Percentiles rank a stretch among this genome's conserved stretches.
phyloP scores from a whole-genome alignment of 1,140 invertebrate species.

The Penaeus vannamei region DNA sequence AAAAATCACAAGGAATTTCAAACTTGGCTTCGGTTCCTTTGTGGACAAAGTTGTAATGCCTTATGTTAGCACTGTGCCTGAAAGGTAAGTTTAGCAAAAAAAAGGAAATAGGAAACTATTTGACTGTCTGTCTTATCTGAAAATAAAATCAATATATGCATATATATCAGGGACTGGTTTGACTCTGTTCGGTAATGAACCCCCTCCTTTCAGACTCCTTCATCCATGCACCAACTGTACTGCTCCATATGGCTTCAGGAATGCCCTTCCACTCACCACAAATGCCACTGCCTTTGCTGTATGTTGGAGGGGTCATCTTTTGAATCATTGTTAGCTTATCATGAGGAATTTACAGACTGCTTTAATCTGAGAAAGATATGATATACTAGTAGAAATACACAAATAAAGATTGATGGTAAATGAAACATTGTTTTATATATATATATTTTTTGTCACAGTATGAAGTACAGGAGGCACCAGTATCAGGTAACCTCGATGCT shows the following conservation, averaged over 20 bases:
- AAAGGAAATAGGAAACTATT: too few species aligned
- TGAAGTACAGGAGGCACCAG: conserved; percentile 82
- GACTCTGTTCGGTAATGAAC: neutral
- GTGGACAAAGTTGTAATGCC: conserved; percentile 99
- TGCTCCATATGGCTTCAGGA: conserved; percentile 93
- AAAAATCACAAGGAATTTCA: conserved; percentile 80
- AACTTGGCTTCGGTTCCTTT: conserved; percentile 96
- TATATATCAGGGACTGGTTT: neutral
- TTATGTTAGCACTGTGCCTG: conserved; percentile 79
- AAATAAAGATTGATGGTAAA: neutral
- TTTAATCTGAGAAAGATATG: too few species aligned
- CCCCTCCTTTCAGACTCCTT: conserved; percentile 47
- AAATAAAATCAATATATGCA: too few species aligned
- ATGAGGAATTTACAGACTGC: too few species aligned
- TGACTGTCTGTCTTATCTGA: too few species aligned
- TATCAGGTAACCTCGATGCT: conserved; percentile 97
- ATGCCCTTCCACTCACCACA: conserved; percentile 90
- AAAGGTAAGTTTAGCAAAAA: conserved; percentile 71
- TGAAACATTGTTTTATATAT: too few species aligned
- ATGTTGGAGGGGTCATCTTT: conserved; percentile 36
- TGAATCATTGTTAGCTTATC: too few species aligned
- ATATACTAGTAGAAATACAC: neutral
- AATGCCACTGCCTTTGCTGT: conserved; percentile 77
- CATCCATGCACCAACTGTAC: conserved; percentile 88
- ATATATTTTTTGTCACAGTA: conserved; percentile 73